A percentile compares a stretch with the other conserved stretches of the same genome.
These are phyloP conservation scores for Oryzias dopingdopingensis DNA, from an alignment of 2,797 vertebrate genomes.

Conservation along the genomic window DNA sequence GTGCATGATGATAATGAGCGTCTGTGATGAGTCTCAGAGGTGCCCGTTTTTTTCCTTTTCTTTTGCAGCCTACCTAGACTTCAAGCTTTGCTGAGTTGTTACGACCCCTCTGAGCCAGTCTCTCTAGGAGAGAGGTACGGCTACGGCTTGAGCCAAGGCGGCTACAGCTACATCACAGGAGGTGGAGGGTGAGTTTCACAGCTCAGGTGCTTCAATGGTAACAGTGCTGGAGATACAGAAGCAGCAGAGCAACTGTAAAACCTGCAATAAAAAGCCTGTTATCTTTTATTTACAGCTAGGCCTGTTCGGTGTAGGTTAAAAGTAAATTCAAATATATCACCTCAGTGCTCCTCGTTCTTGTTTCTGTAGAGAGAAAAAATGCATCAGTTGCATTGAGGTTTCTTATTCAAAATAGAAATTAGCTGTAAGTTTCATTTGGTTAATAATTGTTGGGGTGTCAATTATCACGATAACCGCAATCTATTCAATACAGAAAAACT, in stretches of 20 bases:
- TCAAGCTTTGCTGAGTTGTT: slow-evolving; percentile 89
- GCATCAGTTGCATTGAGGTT: no score
- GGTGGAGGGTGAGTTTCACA: slow-evolving; percentile 89
- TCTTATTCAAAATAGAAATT: no score
- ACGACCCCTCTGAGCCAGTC: slow-evolving; percentile 82
- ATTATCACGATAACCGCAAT: no score
- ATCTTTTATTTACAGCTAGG: slow-evolving; percentile 56
- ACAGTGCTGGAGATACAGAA: slow-evolving; percentile 33
- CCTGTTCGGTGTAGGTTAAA: slow-evolving; percentile 29
- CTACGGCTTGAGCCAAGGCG: slow-evolving; percentile 91
- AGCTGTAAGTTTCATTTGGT: no score
- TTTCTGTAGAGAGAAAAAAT: no score
- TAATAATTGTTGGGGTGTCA: no score
- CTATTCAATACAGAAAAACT: no score
- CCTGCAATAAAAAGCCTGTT: slow-evolving; percentile 44
- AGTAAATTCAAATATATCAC: background rate
- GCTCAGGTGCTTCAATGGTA: slow-evolving; percentile 29
- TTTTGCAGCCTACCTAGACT: slow-evolving; percentile 85
- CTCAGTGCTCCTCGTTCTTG: no score
- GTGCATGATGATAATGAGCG: slow-evolving; percentile 26
- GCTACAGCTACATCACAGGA: slow-evolving; percentile 96
- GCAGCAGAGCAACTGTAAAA: slow-evolving; percentile 30
- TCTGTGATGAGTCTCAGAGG: slow-evolving; percentile 43
- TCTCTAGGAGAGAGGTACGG: slow-evolving; percentile 94
- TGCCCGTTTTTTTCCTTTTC: background rate